Percentiles rank a stretch among this genome's conserved stretches.
These are phyloP conservation scores for Oryzias melastigma DNA, from an alignment of 2,113 vertebrate genomes.

Conservation along the genomic window DNA sequence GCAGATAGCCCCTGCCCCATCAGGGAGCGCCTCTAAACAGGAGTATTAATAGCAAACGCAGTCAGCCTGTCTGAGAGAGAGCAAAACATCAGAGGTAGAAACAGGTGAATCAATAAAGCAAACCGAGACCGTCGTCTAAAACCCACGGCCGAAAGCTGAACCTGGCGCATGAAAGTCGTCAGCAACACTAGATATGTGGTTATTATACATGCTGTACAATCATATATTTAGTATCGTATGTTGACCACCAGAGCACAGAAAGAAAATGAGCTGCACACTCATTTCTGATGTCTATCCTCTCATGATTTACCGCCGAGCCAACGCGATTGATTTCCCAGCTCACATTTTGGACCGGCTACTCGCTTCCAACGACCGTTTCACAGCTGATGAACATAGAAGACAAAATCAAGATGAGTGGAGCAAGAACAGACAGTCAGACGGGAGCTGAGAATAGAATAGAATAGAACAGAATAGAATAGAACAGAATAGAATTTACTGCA, in stretches of 20 bases:
- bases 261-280: not conserved
- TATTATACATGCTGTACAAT: slow-evolving; percentile 12
- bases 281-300: slow-evolving; percentile 28
- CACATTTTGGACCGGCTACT: not conserved
- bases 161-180: slow-evolving; percentile 13
- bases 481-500: slow-evolving; percentile 4
- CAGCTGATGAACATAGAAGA: slow-evolving; percentile 15
- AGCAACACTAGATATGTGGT: slow-evolving; percentile 16
- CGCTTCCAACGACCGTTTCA: slow-evolving; percentile 5
- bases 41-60: slow-evolving; percentile 73
- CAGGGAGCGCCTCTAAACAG: slow-evolving; percentile 63
- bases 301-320: slow-evolving; percentile 10
- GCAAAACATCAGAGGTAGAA: slow-evolving; percentile 60
- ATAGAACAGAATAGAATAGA: not conserved
- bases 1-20: slow-evolving; percentile 64
- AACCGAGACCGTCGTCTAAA: slow-evolving; percentile 30
- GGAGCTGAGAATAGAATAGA: slow-evolving; percentile 1
- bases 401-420: slow-evolving; percentile 18
- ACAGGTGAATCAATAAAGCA: slow-evolving; percentile 65
- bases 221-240: slow-evolving; percentile 23
- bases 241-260: slow-evolving; percentile 20
- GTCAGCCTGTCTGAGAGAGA: slow-evolving; percentile 51
- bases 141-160: slow-evolving; percentile 12
- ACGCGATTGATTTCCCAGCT: not conserved
- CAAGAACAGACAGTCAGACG: slow-evolving; percentile 18